Conservation (phyloP, 1,140 invertebrate species). For the Gonatopus flavifemur region DNA sequence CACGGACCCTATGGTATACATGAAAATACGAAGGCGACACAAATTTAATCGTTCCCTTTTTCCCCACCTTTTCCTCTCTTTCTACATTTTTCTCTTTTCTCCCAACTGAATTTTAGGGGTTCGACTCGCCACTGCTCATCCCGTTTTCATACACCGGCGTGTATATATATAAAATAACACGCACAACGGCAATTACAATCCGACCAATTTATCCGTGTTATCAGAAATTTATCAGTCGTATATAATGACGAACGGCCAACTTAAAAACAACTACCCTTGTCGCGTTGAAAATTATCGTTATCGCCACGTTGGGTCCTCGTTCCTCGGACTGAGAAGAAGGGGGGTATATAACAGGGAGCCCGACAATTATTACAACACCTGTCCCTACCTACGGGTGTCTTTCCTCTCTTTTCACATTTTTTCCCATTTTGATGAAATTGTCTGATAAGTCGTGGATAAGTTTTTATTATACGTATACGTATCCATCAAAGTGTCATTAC, state of each 20-base stretch:
- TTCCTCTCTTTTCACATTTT: no score
- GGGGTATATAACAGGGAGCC: constrained; percentile 20
- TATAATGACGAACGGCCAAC: constrained; percentile 21
- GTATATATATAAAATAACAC: no score
- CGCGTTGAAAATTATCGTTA: constrained; percentile 30
- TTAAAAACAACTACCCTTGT: constrained; percentile 1
- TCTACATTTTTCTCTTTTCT: constrained; percentile 3
- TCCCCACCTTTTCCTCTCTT: constrained; percentile 1
- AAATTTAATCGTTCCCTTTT: constrained; percentile 26
- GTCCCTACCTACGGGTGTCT: no score
- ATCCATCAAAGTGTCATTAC: no score
- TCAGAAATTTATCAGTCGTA: constrained; percentile 49
- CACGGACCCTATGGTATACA: constrained; percentile 33
- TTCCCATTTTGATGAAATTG: no score
- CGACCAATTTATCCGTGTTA: constrained; percentile 48
- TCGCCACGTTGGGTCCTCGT: constrained; percentile 30
- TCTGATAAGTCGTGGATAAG: no score
- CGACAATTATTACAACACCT: constrained; percentile 35
- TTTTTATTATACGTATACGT: no score
- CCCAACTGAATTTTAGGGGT: constrained; percentile 25
- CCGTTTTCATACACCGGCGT: constrained; percentile 9
- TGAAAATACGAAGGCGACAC: constrained; percentile 14
- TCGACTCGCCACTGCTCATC: constrained; percentile 14
- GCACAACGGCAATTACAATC: constrained; percentile 59
- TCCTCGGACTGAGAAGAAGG: not conserved